Base-by-base conservation (phyloP, 2,113 vertebrate species). In the Alethe castanea region DNA sequence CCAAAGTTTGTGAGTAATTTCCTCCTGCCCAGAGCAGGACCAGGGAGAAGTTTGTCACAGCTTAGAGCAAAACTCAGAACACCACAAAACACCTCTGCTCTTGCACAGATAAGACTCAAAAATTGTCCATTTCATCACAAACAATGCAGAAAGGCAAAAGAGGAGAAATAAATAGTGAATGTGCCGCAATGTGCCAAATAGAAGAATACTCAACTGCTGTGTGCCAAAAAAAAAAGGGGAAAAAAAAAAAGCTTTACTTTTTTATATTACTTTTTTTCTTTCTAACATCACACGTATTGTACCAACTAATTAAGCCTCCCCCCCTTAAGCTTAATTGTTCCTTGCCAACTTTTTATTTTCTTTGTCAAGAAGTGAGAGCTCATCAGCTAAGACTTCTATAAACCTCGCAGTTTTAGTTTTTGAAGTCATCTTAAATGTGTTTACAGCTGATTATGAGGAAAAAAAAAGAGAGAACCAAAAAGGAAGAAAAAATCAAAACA, bases 211-310 rank as follows among this genome's bases (percentile, higher is more conserved):
- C 24, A 40, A 52, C 22, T 31, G 10, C 50, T 74, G 0, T 22
- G 4, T 70, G n/a, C 54, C 54, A 59, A 31, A 81, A 76, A 26
- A 11, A n/a, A 31, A 11, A 19, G 12, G 12, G 11, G 11, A 6
- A n/a, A n/a, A 26, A 5, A 50, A 44, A 35, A 8, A 31, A 56
- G 5, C 8, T 8, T 38, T 2, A 2, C 2, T 9, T 24, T 48
- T 48, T 45, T 48, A 14, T 47, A 4, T 64, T 64, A 44, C 19
- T 18, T 8, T 54, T 81, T 79, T 42, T 45, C 8, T 80, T 92
- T 57, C 12, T 52, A 77, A 19, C 24, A 45, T 54, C 25, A 70
- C 19, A 74, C 5, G 13, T 33, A 40, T 76, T 77, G 7, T 33
- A 88, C 5, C 5, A 64, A 19, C 16, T 90, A 90, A 80, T 80